Percentiles rank a stretch among this genome's conserved stretches.
Conservation (phyloP, 1,140 invertebrate species). For the Drosophila nigromelanica region DNA sequence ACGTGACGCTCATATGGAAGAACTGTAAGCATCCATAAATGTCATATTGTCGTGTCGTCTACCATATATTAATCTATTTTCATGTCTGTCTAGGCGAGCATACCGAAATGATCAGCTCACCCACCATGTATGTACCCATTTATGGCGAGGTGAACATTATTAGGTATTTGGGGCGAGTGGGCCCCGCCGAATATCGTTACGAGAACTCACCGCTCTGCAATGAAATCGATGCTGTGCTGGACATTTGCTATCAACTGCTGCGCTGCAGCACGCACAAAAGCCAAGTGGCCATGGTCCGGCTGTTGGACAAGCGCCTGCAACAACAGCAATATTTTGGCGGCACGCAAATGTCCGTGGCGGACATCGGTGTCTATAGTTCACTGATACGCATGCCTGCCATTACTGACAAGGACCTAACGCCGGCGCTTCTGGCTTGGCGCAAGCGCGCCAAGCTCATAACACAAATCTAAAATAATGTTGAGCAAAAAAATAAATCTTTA, state of each 20-base stretch:
- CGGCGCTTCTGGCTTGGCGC: slow-evolving; percentile 69
- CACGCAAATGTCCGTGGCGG: slow-evolving; percentile 72
- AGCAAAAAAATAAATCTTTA: slow-evolving; percentile 42
- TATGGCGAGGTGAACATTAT: slow-evolving; percentile 83
- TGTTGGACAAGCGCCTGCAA: slow-evolving; percentile 68
- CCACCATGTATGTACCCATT: slow-evolving; percentile 83
- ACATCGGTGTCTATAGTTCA: slow-evolving; percentile 79
- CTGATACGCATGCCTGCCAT: slow-evolving; percentile 74
- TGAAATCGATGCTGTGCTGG: slow-evolving; percentile 78
- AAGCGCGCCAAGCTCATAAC: slow-evolving; percentile 71
- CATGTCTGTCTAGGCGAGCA: slow-evolving; percentile 62
- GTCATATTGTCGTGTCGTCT: not conserved
- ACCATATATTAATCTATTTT: not conserved
- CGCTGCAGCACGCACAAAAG: slow-evolving; percentile 75
- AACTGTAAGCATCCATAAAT: slow-evolving; percentile 63
- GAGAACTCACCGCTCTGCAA: slow-evolving; percentile 74
- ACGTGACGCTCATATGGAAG: slow-evolving; percentile 80
- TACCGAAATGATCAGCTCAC: slow-evolving; percentile 83
- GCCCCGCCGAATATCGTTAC: slow-evolving; percentile 74
- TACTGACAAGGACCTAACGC: slow-evolving; percentile 75
- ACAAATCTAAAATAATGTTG: slow-evolving; percentile 55
- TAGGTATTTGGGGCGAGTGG: slow-evolving; percentile 78
- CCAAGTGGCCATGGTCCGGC: slow-evolving; percentile 68
- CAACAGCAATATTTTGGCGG: slow-evolving; percentile 80
- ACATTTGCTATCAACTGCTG: slow-evolving; percentile 81